A percentile compares a stretch with the other conserved stretches of the same genome.
These are phyloP conservation scores for Lordiphosa mommai DNA, from an alignment of 1,140 invertebrate genomes.

Conservation along the genomic window DNA sequence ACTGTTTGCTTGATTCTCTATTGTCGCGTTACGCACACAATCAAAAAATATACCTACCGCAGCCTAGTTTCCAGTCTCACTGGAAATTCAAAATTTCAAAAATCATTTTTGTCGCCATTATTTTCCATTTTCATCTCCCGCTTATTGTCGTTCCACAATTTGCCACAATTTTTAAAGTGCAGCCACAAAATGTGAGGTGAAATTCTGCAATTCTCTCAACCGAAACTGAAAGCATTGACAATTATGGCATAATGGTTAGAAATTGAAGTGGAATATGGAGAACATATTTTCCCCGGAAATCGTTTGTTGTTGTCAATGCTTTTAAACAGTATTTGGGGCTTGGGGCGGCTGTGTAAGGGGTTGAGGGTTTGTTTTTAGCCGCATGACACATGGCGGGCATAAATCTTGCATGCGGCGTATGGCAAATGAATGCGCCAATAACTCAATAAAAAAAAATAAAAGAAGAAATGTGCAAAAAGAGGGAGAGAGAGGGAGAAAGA, in stretches of 20 bases:
- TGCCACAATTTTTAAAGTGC: not conserved
- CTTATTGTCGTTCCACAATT: not conserved
- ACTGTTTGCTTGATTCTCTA: too few species aligned
- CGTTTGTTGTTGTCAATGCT: slow-evolving; percentile 38
- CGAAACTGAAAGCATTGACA: slow-evolving; percentile 26
- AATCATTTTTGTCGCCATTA: too few species aligned
- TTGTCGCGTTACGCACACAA: too few species aligned
- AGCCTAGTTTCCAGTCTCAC: too few species aligned
- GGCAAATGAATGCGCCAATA: slow-evolving; percentile 77
- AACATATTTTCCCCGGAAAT: slow-evolving; percentile 30
- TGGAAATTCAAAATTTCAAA: too few species aligned
- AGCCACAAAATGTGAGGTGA: not conserved
- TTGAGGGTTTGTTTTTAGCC: slow-evolving; percentile 58
- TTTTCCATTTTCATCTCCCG: too few species aligned
- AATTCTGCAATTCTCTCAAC: slow-evolving; percentile 1
- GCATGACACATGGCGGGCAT: slow-evolving; percentile 73
- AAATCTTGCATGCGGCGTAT: slow-evolving; percentile 73
- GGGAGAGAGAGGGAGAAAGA: slow-evolving; percentile 1
- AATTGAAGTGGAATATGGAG: not conserved
- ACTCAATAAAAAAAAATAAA: slow-evolving; percentile 52
- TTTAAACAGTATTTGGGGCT: slow-evolving; percentile 35
- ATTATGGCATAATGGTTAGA: slow-evolving; percentile 22
- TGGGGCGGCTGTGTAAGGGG: not conserved
- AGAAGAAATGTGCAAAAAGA: slow-evolving; percentile 9
- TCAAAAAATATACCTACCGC: too few species aligned